These are phyloP conservation scores for Agriopis aurantiaria DNA, from an alignment of 2,888 invertebrate species.

Conservation along the genomic window DNA sequence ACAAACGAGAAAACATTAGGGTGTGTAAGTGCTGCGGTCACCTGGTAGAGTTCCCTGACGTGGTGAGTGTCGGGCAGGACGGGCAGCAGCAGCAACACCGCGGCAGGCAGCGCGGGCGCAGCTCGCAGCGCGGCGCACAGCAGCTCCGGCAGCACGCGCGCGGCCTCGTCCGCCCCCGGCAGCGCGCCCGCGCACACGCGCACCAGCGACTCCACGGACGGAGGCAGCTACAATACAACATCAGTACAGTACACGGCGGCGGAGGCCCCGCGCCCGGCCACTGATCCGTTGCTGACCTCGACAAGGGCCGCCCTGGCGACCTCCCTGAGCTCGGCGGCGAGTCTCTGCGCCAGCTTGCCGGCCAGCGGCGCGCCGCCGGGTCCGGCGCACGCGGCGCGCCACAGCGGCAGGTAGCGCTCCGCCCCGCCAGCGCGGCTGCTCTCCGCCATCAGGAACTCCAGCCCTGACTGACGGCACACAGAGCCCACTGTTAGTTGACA, in stretches of 20 bases:
- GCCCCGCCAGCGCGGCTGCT: slow-evolving; percentile 23
- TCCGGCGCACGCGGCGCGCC: slow-evolving; percentile 23
- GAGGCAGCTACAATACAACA: background rate
- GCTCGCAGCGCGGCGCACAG: slow-evolving; percentile 9
- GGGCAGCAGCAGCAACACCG: slow-evolving; percentile 24
- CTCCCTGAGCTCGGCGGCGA: background rate
- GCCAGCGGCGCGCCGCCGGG: background rate
- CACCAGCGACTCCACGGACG: slow-evolving; percentile 2
- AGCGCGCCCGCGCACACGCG: slow-evolving; percentile 6
- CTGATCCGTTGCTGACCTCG: background rate
- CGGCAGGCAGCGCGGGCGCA: slow-evolving; percentile 15
- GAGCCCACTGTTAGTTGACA: background rate
- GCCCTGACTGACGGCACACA: slow-evolving; percentile 21
- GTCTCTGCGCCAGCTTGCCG: background rate
- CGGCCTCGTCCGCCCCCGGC: background rate
- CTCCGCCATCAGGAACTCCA: slow-evolving; percentile 35
- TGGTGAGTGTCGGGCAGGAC: slow-evolving; percentile 2
- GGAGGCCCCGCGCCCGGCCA: too few species aligned
- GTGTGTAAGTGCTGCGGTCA: background rate
- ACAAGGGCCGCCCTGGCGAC: background rate
- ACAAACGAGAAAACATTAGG: too few species aligned
- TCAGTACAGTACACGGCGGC: background rate
- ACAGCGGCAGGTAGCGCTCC: slow-evolving; percentile 30
- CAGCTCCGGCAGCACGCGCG: slow-evolving; percentile 7
- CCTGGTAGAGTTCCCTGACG: background rate